phyloP scores from a whole-genome alignment of 2,888 invertebrate genomes.

The Embidobia sp. region DNA sequence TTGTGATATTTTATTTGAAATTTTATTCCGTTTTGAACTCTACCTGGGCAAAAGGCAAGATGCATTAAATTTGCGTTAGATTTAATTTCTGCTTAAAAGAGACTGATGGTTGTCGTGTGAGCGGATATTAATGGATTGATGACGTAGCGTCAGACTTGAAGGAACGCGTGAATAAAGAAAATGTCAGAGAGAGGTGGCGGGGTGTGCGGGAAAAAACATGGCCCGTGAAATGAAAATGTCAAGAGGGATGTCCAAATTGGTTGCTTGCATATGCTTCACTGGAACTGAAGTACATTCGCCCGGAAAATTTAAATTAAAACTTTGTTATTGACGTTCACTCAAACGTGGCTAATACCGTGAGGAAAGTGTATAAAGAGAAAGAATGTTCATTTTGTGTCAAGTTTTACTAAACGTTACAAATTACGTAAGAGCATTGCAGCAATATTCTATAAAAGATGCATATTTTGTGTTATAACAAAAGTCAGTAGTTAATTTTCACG shows the following conservation, averaged over 20 bases:
- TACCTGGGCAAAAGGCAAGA: no score
- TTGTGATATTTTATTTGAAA: no score
- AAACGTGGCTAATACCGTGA: no score
- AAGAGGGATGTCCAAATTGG: constrained; percentile 31
- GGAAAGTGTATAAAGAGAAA: constrained; percentile 3
- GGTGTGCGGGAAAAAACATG: constrained; percentile 12
- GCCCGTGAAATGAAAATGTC: constrained; percentile 24
- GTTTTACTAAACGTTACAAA: constrained; percentile 21
- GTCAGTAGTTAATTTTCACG: constrained; percentile 29
- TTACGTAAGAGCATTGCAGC: neutral
- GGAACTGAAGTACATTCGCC: constrained; percentile 21
- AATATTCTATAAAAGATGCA: constrained; percentile 8
- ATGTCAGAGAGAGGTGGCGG: neutral
- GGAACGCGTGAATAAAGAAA: constrained; percentile 16
- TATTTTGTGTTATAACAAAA: constrained; percentile 9
- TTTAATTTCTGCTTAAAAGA: no score
- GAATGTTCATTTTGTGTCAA: constrained; percentile 31
- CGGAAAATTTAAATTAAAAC: constrained; percentile 47
- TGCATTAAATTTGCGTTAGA: no score
- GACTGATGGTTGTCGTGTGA: neutral
- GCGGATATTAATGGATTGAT: constrained; percentile 1
- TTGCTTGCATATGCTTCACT: constrained; percentile 17
- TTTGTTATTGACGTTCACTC: constrained; percentile 31
- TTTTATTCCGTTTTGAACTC: no score
- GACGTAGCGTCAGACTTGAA: neutral